These are phyloP conservation scores for Cryptoleucopteryx plumbea DNA, from an alignment of 2,113 vertebrate species.

Conservation along the genomic window DNA sequence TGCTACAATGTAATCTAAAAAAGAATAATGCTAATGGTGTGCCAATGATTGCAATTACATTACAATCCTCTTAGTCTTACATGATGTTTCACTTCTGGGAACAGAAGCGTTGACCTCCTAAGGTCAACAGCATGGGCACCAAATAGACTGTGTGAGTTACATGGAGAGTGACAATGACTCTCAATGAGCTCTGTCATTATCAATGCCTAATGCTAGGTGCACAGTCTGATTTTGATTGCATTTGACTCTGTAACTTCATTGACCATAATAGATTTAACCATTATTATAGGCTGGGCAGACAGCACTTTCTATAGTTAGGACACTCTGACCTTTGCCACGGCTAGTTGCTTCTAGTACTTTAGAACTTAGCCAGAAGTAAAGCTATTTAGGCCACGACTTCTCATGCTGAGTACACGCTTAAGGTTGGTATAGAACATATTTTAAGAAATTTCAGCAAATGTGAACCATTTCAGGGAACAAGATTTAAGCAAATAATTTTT, in stretches of 20 bases:
- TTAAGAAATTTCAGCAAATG: background rate
- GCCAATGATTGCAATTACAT: background rate
- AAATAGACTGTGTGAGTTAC: background rate
- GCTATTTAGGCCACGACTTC: background rate
- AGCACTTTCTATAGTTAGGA: background rate
- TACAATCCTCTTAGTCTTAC: background rate
- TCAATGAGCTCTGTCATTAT: background rate
- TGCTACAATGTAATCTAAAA: background rate
- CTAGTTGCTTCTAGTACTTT: background rate
- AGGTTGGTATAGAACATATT: background rate
- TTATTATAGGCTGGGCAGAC: background rate
- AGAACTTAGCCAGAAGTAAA: background rate
- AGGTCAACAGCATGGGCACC: background rate
- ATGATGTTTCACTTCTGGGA: background rate
- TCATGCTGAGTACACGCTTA: background rate
- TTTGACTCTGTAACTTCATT: background rate
- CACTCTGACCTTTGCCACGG: background rate
- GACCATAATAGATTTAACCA: constrained; percentile 7
- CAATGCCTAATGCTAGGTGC: background rate
- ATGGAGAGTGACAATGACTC: background rate
- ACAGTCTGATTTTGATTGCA: constrained; percentile 8
- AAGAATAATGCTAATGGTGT: background rate
- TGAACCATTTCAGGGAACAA: background rate
- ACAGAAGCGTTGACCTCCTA: background rate
- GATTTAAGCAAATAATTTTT: background rate